These are phyloP conservation scores for Barypeithes pellucidus DNA, from an alignment of 2,888 invertebrate species.

Conservation along the genomic window DNA sequence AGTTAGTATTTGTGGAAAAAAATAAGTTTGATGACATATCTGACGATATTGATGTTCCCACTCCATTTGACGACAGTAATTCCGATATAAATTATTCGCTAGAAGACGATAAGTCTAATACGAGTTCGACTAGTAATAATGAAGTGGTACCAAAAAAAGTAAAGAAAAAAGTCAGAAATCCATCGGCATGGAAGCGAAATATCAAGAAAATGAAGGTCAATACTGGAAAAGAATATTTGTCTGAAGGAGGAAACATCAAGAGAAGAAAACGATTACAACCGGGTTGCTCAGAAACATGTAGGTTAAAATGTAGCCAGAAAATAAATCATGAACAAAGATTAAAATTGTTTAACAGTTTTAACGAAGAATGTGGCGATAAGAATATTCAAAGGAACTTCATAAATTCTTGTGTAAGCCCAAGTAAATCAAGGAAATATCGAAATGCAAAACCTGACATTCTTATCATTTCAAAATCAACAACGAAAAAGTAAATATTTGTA, in stretches of 20 bases:
- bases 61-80: constrained; percentile 1
- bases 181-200: background rate
- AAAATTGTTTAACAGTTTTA: background rate
- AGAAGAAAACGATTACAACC: background rate
- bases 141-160: background rate
- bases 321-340: background rate
- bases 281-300: background rate
- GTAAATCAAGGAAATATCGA: background rate
- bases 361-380: background rate
- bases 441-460: background rate
- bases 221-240: constrained; percentile 9
- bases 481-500: no score
- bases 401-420: constrained; percentile 2
- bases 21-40: background rate
- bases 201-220: constrained; percentile 1
- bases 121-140: constrained; percentile 2
- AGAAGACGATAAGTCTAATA: background rate
- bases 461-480: no score
- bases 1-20: background rate
- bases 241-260: background rate
- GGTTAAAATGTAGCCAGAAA: background rate
- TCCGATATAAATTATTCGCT: constrained; percentile 2
- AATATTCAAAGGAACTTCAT: background rate
- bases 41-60: constrained; percentile 1
- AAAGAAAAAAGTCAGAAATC: background rate